Percentiles rank a stretch among this genome's conserved stretches.
These are phyloP conservation scores for Elaeidobius kamerunicus DNA, from an alignment of 2,888 invertebrate genomes.

Conservation along the genomic window DNA sequence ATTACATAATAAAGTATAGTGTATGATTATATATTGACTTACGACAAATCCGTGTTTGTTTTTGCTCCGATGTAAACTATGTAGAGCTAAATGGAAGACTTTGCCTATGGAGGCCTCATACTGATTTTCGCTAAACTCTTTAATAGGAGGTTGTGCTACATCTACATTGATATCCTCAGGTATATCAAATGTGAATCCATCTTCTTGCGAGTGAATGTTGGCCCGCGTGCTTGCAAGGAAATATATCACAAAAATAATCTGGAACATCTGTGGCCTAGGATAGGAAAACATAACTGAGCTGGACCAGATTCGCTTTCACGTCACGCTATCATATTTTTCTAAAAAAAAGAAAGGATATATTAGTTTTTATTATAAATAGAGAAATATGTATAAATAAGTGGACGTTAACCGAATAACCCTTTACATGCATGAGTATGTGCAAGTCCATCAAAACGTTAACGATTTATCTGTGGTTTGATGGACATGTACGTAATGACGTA, in stretches of 20 bases:
- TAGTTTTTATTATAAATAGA: neutral
- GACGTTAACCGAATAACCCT: too few species aligned
- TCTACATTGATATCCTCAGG: conserved; percentile 45
- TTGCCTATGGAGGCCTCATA: conserved; percentile 67
- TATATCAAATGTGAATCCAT: conserved; percentile 49
- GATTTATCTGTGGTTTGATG: too few species aligned
- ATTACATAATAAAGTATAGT: too few species aligned
- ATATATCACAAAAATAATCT: conserved; percentile 5
- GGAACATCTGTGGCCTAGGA: neutral
- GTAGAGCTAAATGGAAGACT: conserved; percentile 69
- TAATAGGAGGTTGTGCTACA: conserved; percentile 31
- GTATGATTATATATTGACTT: too few species aligned
- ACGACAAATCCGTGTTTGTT: conserved; percentile 69
- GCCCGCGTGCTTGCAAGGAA: conserved; percentile 3
- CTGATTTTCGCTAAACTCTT: conserved; percentile 55
- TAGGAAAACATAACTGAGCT: conserved; percentile 20
- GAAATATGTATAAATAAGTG: too few species aligned
- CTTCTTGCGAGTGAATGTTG: conserved; percentile 37
- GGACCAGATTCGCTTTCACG: conserved; percentile 11
- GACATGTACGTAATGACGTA: too few species aligned
- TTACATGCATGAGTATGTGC: too few species aligned
- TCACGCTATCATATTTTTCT: conserved; percentile 34
- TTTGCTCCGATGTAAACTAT: conserved; percentile 64
- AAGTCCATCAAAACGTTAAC: too few species aligned
- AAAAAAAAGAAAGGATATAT: conserved; percentile 21